Base-by-base conservation (phyloP, 2,797 vertebrate genomes). In the Erithacus rubecula region DNA sequence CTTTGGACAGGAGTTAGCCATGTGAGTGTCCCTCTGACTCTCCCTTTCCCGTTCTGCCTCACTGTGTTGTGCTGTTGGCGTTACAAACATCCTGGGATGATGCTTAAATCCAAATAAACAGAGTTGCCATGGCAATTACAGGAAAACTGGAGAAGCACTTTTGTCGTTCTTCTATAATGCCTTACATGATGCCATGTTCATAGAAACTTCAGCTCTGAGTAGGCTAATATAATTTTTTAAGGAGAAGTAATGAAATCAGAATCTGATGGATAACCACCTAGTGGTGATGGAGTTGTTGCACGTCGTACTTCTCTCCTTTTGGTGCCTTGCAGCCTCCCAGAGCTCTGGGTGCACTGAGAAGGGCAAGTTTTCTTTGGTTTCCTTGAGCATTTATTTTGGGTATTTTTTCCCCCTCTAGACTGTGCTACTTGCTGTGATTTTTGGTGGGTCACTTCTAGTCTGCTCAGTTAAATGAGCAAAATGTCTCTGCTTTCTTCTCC, bases 81-180 rank as follows among this genome's bases (percentile, higher is more conserved):
- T 68, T 75, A 53, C 5, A 56, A 83, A 69, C 39, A 64, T 87
- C 80, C n/a, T 56, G 68, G 58, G 64, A 90, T 74, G 47, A 79
- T 80, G 46, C 77, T 92, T 85, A 91, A 89, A 78, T 95, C 68
- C 88, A 92, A 91, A 83, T 94, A 92, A 94, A 94, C 81, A 83
- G 63, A 91, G 86, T 93, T 90, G 71, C 88, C 71, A 81, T 87
- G 82, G 81, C 62, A 82, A 80, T 95, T 95, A 75, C 46, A 72
- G 86, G 44, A 78, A 82, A 83, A 90, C 16, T 46, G 21, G 39
- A 60, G 44, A 90, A 80, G 24, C 0, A 0, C 26, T 92, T 83
- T 32, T 58, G 8, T 83, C 6, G 3, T 71, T 60, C 58, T 71
- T 64, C 5, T 82, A 29, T 75, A 82, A 36, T 36, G 55, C 46